Evolutionary conservation across 2,888 invertebrate species (phyloP).

Genomic region (Cordylochernes scorpioides): DNA sequence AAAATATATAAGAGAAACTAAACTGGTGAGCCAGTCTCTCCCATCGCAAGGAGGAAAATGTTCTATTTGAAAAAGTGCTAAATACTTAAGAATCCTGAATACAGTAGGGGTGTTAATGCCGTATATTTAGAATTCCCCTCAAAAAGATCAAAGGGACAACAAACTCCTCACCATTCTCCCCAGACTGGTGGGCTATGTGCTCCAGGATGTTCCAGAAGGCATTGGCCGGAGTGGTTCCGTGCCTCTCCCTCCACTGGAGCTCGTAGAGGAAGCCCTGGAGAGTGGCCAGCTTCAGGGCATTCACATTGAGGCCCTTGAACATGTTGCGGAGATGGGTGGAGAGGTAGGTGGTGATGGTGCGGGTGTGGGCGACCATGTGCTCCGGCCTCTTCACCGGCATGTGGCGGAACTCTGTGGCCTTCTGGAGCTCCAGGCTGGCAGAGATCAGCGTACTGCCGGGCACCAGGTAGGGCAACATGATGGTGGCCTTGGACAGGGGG

Average conservation of each 20-base stretch:
- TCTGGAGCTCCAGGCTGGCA: not conserved
- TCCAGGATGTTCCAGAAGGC: constrained; percentile 9
- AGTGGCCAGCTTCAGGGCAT: constrained; percentile 40
- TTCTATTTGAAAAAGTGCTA: no score
- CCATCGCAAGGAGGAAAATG: no score
- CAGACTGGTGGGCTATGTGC: constrained; percentile 3
- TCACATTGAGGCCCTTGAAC: constrained; percentile 6
- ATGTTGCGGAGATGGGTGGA: constrained; percentile 6
- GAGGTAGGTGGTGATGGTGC: constrained; percentile 5
- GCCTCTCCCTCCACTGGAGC: constrained; percentile 62
- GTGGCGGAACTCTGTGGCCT: not conserved
- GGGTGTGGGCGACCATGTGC: constrained; percentile 3
- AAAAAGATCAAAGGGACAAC: constrained; percentile 1
- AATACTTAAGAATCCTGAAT: no score
- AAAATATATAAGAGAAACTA: no score
- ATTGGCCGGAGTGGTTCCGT: constrained; percentile 37
- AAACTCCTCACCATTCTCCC: constrained; percentile 5
- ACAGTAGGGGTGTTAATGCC: no score
- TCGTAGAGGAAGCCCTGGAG: constrained; percentile 75
- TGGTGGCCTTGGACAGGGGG: not conserved
- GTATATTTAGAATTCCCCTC: no score
- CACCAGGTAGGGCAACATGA: constrained; percentile 6
- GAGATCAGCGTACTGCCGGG: constrained; percentile 3
- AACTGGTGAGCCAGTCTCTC: no score
- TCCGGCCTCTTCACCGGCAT: constrained; percentile 1